phyloP scores from a whole-genome alignment of 2,888 invertebrate species.

The Cataglyphis altisquamis region DNA sequence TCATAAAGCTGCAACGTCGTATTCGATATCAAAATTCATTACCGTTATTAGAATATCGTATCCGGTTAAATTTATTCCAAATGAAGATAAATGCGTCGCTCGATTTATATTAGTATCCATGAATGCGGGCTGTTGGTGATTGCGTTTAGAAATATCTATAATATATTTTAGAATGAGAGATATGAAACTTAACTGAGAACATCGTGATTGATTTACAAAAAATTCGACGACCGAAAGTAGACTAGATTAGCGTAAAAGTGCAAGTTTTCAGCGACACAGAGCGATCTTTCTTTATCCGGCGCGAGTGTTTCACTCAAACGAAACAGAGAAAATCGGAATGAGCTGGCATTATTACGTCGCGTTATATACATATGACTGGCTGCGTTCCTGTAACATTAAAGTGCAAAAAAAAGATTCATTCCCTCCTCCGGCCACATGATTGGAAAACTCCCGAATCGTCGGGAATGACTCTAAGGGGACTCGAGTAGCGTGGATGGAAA shows the following conservation, averaged over 20 bases:
- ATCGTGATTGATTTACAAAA: slow-evolving; percentile 16
- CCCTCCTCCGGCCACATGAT: slow-evolving; percentile 26
- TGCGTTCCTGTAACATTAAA: slow-evolving; percentile 59
- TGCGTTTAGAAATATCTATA: not conserved
- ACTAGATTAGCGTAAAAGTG: not conserved
- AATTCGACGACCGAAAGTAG: not conserved
- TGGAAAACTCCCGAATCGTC: slow-evolving; percentile 56
- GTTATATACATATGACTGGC: slow-evolving; percentile 41
- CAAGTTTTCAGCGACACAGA: slow-evolving; percentile 7
- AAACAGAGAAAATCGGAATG: slow-evolving; percentile 31
- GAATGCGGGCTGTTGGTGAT: not conserved
- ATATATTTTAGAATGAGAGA: not conserved
- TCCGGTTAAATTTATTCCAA: slow-evolving; percentile 16
- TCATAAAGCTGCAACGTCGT: slow-evolving; percentile 38
- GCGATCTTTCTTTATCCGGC: slow-evolving; percentile 16
- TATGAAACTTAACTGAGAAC: not conserved
- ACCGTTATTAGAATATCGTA: slow-evolving; percentile 27
- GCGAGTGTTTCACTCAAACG: slow-evolving; percentile 4
- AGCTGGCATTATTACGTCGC: slow-evolving; percentile 33
- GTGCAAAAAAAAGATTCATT: slow-evolving; percentile 46
- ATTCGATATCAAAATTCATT: slow-evolving; percentile 37
- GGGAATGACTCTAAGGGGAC: slow-evolving; percentile 26
- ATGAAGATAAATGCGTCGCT: slow-evolving; percentile 1
- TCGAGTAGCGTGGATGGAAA: slow-evolving; percentile 37
- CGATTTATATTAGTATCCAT: not conserved